These are phyloP conservation scores for Manacus vitellinus DNA, from an alignment of 2,113 vertebrate genomes.

Conservation along the genomic window DNA sequence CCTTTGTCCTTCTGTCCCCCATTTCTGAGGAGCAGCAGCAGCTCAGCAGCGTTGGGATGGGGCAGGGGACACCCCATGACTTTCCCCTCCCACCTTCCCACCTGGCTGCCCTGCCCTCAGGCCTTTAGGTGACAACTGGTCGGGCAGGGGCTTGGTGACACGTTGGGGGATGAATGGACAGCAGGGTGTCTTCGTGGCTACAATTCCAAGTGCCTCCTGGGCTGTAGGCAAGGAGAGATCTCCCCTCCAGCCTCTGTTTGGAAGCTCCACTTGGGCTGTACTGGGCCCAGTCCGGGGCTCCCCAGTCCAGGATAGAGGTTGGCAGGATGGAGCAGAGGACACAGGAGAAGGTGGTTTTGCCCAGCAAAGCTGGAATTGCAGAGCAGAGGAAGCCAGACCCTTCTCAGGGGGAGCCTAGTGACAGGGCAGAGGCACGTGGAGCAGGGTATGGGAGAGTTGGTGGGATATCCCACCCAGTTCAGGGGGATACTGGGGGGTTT, in stretches of 20 bases:
- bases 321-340: not conserved
- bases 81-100: not conserved
- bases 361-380: not conserved
- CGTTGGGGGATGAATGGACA: not conserved
- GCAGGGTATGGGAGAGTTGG: not conserved
- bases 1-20: not conserved
- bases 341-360: not conserved
- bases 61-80: not conserved
- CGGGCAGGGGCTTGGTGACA: not conserved
- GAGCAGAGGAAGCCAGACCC: not conserved
- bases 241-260: not conserved
- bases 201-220: not conserved
- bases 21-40: not conserved
- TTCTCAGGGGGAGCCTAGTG: not conserved
- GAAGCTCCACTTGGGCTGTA: not conserved
- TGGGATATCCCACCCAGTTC: not conserved
- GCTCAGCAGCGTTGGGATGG: not conserved
- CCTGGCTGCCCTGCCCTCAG: not conserved
- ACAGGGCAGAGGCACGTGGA: not conserved
- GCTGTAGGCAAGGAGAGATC: not conserved
- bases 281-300: not conserved
- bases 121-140: not conserved
- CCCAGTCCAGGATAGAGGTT: not conserved
- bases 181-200: fast-evolving
- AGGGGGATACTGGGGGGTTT: fast-evolving